Percentiles rank a stretch among this genome's conserved stretches.
These are phyloP conservation scores for Drosophila equinoxialis DNA, from an alignment of 1,140 invertebrate species.

Conservation along the genomic window DNA sequence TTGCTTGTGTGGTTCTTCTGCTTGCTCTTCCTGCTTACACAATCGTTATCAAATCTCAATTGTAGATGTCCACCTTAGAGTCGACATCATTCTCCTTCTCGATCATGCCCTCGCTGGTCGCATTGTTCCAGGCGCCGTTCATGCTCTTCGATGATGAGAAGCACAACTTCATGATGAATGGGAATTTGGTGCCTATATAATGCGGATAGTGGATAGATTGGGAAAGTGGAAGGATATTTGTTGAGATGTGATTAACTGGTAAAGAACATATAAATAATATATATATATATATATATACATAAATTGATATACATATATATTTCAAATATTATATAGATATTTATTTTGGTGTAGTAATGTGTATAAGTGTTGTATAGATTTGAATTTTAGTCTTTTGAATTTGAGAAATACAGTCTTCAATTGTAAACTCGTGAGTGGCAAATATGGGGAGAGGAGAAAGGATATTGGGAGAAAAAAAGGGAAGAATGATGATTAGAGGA, in stretches of 20 bases:
- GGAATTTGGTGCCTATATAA: slow-evolving; percentile 94
- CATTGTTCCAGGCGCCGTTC: slow-evolving; percentile 83
- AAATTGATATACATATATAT: slow-evolving; percentile 19
- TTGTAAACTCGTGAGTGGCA: slow-evolving; percentile 30
- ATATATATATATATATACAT: slow-evolving; percentile 35
- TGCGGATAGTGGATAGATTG: slow-evolving; percentile 57
- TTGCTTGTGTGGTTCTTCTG: slow-evolving; percentile 36
- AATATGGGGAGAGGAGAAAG: neutral
- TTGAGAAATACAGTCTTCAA: slow-evolving; percentile 53
- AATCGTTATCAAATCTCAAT: slow-evolving; percentile 82
- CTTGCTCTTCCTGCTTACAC: slow-evolving; percentile 58
- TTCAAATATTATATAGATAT: neutral
- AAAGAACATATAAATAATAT: slow-evolving; percentile 49
- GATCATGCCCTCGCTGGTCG: slow-evolving; percentile 81
- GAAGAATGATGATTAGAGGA: neutral
- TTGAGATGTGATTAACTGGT: slow-evolving; percentile 34
- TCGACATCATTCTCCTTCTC: slow-evolving; percentile 82
- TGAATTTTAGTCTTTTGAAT: slow-evolving; percentile 75
- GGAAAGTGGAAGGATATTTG: slow-evolving; percentile 18
- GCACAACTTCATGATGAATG: slow-evolving; percentile 98
- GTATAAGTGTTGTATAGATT: slow-evolving; percentile 81
- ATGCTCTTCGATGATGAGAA: slow-evolving; percentile 95
- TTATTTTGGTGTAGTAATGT: slow-evolving; percentile 68
- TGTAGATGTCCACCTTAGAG: slow-evolving; percentile 74
- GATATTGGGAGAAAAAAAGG: neutral